Evolutionary conservation across 1,140 invertebrate genomes (phyloP), one percentile per base, ranked within the genome.

Genomic region (Gonioctena quinquepunctata): DNA sequence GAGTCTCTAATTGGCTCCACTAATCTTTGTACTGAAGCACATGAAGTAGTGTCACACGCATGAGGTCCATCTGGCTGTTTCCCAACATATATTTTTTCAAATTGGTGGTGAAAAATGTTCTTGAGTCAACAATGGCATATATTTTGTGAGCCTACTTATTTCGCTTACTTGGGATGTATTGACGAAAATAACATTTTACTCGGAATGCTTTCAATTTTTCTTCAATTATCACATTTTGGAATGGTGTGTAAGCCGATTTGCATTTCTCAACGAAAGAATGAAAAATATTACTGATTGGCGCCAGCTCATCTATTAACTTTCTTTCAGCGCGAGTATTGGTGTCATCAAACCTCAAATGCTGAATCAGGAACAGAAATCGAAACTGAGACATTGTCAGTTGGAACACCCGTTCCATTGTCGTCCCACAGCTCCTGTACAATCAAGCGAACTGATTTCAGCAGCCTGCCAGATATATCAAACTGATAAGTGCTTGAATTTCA

Each of bases 191-290:
- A 76, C 83, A 85, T 25, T 77, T 71, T 26, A 83, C 84, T 59
- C 81, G 61, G 69, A 84, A 85, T 13, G 68, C 66, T 65, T 78
- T 65, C 3, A 86, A 73, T 72, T 80, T 83, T 71, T 86, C 82
- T 69, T 86, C 83, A 33, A 85, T 80, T 19, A 78, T 83, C 7
- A 82, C 68, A 22, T 75, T 74, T 70, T 81, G 76, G 54, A 70
- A 63, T 21, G 74, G 66, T 21, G 73, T 68, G 62, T 82, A 83
- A 2, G 74, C 78, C 81, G 79, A 72, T 62, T 80, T 66, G 70
- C 79, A 84, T 5, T 78, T 82, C 11, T 72, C 2, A n/a, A 80
- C 76, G 69, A 84, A 81, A 8, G 52, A 42, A 52, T 82, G 74
- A 74, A 81, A 84, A 7, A 83, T 21, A 54, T 79, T 68, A 50